Conservation (phyloP, 2,888 invertebrate genomes). For the Drosophila paucipuncta region DNA sequence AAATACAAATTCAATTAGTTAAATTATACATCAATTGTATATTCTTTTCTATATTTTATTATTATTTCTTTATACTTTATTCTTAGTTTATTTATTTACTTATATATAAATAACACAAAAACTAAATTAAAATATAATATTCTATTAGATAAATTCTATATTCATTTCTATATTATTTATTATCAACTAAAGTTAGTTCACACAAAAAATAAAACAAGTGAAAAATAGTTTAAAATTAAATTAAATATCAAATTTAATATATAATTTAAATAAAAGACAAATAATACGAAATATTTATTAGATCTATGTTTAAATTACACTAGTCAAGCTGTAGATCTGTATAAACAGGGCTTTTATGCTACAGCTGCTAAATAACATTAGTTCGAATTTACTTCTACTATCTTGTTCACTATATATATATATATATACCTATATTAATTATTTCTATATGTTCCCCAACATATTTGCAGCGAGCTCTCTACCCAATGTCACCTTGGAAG, state of each 20-base stretch:
- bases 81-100: neutral
- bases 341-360: neutral
- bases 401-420: neutral
- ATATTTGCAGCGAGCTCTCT: conserved; percentile 54
- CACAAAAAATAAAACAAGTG: neutral
- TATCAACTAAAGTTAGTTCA: neutral
- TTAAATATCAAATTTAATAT: neutral
- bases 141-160: neutral
- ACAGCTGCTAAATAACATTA: neutral
- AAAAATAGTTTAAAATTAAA: neutral
- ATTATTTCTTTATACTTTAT: neutral
- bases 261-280: neutral
- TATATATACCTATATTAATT: neutral
- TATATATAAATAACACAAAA: neutral
- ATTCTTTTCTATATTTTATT: neutral
- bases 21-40: neutral
- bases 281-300: neutral
- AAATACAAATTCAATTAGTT: neutral
- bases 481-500: conserved; percentile 42
- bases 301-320: neutral
- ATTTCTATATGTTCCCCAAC: neutral
- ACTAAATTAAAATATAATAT: neutral
- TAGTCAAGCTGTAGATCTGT: neutral
- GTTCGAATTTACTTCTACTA: neutral
- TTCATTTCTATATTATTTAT: neutral